These are phyloP conservation scores for Artibeus jamaicensis DNA, from an alignment of 2,797 vertebrate genomes.

Conservation along the genomic window DNA sequence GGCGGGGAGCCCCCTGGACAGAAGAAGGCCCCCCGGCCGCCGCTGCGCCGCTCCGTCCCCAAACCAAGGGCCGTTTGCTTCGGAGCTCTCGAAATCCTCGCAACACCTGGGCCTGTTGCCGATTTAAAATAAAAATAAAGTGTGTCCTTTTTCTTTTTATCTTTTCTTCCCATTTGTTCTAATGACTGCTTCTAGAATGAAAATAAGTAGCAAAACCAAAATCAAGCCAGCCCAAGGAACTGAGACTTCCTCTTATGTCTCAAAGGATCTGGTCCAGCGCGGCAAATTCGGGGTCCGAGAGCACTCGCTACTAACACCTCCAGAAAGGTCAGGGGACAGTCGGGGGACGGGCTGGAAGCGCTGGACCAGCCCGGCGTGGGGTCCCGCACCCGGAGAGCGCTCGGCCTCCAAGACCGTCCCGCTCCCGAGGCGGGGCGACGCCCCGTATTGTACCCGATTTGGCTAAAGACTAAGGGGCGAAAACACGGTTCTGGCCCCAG, in stretches of 20 bases:
- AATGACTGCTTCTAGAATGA: constrained; percentile 1
- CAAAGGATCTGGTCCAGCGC: background rate
- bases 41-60: background rate
- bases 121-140: constrained; percentile 24
- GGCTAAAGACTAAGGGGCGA: background rate
- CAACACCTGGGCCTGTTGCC: background rate
- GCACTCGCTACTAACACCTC: background rate
- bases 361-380: background rate
- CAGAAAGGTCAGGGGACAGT: background rate
- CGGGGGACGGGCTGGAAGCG: background rate
- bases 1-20: background rate
- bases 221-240: background rate
- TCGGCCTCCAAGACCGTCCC: background rate
- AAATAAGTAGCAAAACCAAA: constrained; percentile 15
- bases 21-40: background rate
- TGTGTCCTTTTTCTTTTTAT: background rate
- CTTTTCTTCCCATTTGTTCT: background rate
- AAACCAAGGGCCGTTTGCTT: background rate
- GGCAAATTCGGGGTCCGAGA: background rate
- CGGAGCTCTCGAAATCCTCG: background rate
- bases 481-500: background rate
- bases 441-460: background rate
- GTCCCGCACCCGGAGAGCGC: background rate
- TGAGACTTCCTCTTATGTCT: background rate
- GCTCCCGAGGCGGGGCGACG: background rate